A percentile compares a stretch with the other conserved stretches of the same genome.
Evolutionary conservation across 2,113 vertebrate species (phyloP).

Genomic region (Antigone vipio): DNA sequence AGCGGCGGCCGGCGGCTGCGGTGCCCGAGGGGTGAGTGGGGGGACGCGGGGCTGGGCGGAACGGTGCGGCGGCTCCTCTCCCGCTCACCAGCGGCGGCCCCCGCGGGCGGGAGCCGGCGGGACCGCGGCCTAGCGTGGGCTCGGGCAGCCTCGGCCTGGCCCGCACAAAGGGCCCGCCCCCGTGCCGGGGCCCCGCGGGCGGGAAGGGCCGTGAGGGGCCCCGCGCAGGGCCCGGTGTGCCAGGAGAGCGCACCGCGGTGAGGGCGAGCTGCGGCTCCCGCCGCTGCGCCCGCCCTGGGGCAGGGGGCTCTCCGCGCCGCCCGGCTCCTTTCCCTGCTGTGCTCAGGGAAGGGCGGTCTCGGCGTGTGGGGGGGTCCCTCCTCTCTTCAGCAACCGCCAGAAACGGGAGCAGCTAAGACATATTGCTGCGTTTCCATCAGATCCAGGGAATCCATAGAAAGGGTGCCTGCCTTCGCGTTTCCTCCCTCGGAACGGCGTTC

Average conservation of each 20-base stretch:
- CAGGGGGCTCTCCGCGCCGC: background rate
- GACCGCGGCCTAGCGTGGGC: background rate
- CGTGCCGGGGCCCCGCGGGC: background rate
- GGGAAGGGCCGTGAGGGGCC: background rate
- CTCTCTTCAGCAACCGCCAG: no score
- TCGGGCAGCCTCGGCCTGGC: background rate
- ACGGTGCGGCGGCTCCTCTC: background rate
- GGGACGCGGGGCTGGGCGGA: background rate
- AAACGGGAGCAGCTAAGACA: background rate
- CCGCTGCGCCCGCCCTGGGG: background rate
- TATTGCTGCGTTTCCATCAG: background rate
- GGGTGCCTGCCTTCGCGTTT: no score
- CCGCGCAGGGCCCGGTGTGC: background rate
- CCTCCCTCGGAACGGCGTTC: background rate
- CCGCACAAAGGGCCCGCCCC: conserved; percentile 16
- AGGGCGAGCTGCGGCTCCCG: background rate
- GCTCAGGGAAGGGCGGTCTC: background rate
- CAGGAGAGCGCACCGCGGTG: no score
- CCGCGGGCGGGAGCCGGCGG: background rate
- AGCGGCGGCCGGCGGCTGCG: conserved; percentile 5
- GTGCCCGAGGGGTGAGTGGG: background rate
- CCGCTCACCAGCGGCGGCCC: background rate
- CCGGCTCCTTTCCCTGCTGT: no score
- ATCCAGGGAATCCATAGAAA: no score
- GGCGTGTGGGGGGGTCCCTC: no score